Percentiles rank a stretch among this genome's conserved stretches.
Conservation (phyloP, 2,797 vertebrate genomes). For the Tachyglossus aculeatus region DNA sequence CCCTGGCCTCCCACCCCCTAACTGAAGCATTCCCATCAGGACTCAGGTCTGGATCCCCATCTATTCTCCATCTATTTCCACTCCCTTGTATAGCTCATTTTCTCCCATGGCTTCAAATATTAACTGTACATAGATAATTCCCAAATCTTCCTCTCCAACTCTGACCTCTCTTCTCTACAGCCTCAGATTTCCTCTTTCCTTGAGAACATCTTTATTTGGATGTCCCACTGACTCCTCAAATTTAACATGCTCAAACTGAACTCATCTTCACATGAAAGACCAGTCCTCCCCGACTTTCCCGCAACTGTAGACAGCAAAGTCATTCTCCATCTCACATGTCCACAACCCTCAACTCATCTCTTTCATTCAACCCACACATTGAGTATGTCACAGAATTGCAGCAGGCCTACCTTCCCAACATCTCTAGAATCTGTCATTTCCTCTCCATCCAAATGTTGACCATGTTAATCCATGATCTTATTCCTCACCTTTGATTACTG, state of each 20-base stretch:
- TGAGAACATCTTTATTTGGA: background rate
- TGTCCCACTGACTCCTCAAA: background rate
- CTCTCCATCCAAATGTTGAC: too few relatives aligned
- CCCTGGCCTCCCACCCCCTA: background rate
- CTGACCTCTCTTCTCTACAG: background rate
- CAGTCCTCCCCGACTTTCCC: background rate
- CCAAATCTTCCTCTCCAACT: background rate
- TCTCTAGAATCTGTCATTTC: too few relatives aligned
- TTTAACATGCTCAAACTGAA: background rate
- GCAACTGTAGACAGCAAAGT: too few relatives aligned
- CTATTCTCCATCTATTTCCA: background rate
- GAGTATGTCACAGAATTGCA: too few relatives aligned
- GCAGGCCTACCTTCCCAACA: too few relatives aligned
- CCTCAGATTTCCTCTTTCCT: background rate
- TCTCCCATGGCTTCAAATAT: background rate
- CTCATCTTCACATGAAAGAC: background rate
- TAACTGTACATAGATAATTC: background rate
- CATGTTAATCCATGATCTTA: too few relatives aligned
- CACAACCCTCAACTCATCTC: background rate
- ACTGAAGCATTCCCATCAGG: too few relatives aligned
- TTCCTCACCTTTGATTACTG: too few relatives aligned
- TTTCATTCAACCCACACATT: background rate
- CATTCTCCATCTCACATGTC: background rate
- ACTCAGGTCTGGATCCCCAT: too few relatives aligned
- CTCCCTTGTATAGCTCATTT: background rate